Evolutionary conservation across 2,797 vertebrate genomes (phyloP), one percentile per base, ranked within the genome.

Genomic region (Dicrostonyx torquatus): DNA sequence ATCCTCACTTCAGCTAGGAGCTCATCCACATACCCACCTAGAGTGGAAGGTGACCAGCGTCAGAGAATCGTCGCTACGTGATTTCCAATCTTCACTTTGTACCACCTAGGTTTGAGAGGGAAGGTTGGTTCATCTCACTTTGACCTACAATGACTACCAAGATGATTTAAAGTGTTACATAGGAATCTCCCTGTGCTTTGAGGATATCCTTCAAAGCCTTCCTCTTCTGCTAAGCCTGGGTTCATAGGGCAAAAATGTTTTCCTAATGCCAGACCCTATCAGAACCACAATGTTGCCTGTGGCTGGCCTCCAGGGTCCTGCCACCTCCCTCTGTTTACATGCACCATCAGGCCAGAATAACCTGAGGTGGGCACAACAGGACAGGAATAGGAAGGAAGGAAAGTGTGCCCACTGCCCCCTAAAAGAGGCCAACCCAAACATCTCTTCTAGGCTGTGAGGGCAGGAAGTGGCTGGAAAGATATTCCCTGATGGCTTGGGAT

Each of bases 351-450:
- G 77, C 89, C 14, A 1, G n/a, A 89, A 53, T 53, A 53, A 62
- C 18, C 2, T 2, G 9, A n/a, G 45, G 79, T 40, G 43, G 79
- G 55, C 29, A 31, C 34, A 10, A 17, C 48, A 58, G 82, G 62
- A 22, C 45, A n/a, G 1, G 77, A 58, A 50, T 12, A 53, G 90
- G 88, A 86, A 62, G 68, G 1, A 6, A 78, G 37, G 84, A 58
- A 45, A 77, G 31, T 14, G 4, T 55, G 73, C 43, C 26, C 78
- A 60, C 2, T 0, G 17, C 31, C 10, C 45, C 26, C 34, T 5
- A 4, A 18, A 93, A 79, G 82, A 7, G 2, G 96, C 96, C 95
- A 97, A 97, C 50, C 22, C 95, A 95, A 97, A 97, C 77, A 97
- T 50, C 78, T 12, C 1, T 10, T 10, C 1, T 12, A 3, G 17